Evolutionary conservation across 2,888 invertebrate genomes (phyloP).

Genomic region (Papilio gigon): DNA sequence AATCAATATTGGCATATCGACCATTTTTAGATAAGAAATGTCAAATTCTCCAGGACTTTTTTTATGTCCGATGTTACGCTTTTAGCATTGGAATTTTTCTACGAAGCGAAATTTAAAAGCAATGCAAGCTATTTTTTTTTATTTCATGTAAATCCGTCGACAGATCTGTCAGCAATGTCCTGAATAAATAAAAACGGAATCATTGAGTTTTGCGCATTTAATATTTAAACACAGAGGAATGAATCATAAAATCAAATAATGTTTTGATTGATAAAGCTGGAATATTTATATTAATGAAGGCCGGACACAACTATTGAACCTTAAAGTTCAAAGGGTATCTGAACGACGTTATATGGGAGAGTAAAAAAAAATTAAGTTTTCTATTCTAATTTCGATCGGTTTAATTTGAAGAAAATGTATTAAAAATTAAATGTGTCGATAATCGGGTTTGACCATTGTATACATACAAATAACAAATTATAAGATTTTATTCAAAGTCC

Average conservation of each 20-base stretch:
- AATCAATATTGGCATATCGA: neutral
- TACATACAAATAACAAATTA: neutral
- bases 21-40: slow-evolving; percentile 2
- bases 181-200: slow-evolving; percentile 9
- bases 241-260: neutral
- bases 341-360: too few species aligned
- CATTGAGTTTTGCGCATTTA: neutral
- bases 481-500: neutral
- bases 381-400: neutral
- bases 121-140: slow-evolving; percentile 9
- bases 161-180: neutral
- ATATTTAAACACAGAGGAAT: neutral
- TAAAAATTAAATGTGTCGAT: neutral
- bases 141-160: slow-evolving; percentile 2
- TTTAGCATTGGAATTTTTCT: slow-evolving; percentile 22
- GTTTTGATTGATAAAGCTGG: neutral
- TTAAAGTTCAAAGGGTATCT: too few species aligned
- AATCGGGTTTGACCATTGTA: neutral
- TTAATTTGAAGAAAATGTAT: neutral
- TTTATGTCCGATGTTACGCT: slow-evolving; percentile 9
- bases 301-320: too few species aligned
- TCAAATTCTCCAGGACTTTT: neutral
- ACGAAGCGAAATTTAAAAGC: slow-evolving; percentile 3
- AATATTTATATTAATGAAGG: too few species aligned
- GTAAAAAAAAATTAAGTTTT: too few species aligned